Base-by-base conservation (phyloP, 2,113 vertebrate species). In the Lepisosteus oculatus region DNA sequence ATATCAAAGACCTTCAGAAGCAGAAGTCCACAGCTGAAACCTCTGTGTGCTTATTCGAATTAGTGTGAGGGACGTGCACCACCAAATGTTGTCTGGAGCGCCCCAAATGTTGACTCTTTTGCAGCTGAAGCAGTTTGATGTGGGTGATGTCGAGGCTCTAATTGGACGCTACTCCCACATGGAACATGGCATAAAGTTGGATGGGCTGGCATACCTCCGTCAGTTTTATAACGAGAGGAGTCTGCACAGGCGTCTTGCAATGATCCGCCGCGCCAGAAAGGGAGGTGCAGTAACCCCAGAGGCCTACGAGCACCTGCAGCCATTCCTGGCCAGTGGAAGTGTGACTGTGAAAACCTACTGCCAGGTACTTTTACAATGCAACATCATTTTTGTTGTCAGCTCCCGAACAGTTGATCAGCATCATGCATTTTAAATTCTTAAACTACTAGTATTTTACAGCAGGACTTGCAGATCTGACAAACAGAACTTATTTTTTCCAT, bases 91-190 rank as follows among this genome's bases (percentile, higher is more conserved):
- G 29, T 29, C 1, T 2, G 29, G 29, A 29, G 29, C 29, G 29
- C 29, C 29, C 2, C 29, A 1, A 29, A 29, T 29, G 29, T 29
- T 7, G 70, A 61, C 56, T 17, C 12, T 76, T 44, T 51, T 8
- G 3, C 79, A 93, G 90, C 61, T 92, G 47, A 92, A 92, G 65
- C 91, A 92, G 75, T 92, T 92, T 71, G 90, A 92, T 0, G 88
- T 91, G 72, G 92, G 90, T 0, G 90, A 92, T 0, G 84, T 93
- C 70, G 90, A 92, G 78, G 87, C 84, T 71, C 81, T 93, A 81
- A 86, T 92, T 59, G 91, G 90, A 0, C 89, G 90, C 1, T 92
- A 91, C 75, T 83, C 90, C 11, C 92, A 91, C 2, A 76, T 86
- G 59, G 92, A 91, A 72, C 90, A 87, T 0, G 90, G 91, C 64